Evolutionary conservation across 2,888 invertebrate genomes (phyloP).

Genomic region (Mactromeris polynyma): DNA sequence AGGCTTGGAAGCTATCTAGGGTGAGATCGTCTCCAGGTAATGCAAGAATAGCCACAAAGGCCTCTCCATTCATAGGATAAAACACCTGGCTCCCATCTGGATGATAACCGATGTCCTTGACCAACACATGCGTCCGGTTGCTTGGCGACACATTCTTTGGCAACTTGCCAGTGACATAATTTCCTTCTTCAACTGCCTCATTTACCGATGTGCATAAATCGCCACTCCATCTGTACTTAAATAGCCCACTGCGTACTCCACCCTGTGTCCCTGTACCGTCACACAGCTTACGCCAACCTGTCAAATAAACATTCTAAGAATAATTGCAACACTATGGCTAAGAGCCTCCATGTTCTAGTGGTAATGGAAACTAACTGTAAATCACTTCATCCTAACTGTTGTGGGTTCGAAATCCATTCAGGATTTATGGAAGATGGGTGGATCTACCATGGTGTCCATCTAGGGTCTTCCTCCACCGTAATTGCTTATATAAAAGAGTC

Average conservation of each 20-base stretch:
- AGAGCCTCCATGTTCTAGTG: too few relatives aligned
- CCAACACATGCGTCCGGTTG: slow-evolving; percentile 70
- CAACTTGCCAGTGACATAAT: slow-evolving; percentile 69
- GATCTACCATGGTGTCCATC: too few relatives aligned
- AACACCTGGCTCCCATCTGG: slow-evolving; percentile 77
- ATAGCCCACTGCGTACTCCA: slow-evolving; percentile 68
- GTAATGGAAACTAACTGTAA: too few relatives aligned
- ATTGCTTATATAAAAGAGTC: too few relatives aligned
- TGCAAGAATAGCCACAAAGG: slow-evolving; percentile 69
- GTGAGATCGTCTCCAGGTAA: slow-evolving; percentile 71
- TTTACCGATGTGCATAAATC: slow-evolving; percentile 68
- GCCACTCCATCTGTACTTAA: slow-evolving; percentile 68
- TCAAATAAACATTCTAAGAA: not conserved
- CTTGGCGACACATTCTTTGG: slow-evolving; percentile 60
- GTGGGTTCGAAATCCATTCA: too few relatives aligned
- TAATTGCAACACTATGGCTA: too few relatives aligned
- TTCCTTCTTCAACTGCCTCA: slow-evolving; percentile 63
- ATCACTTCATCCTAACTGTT: too few relatives aligned
- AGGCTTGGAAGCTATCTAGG: slow-evolving; percentile 72
- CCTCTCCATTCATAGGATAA: slow-evolving; percentile 63
- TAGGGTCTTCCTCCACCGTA: too few relatives aligned
- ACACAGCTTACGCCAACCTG: slow-evolving; percentile 69
- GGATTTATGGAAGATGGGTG: too few relatives aligned
- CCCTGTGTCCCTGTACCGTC: slow-evolving; percentile 67
- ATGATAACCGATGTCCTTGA: slow-evolving; percentile 74